These are phyloP conservation scores for Schrankia costaestrigalis DNA, from an alignment of 2,888 invertebrate genomes.

Conservation along the genomic window DNA sequence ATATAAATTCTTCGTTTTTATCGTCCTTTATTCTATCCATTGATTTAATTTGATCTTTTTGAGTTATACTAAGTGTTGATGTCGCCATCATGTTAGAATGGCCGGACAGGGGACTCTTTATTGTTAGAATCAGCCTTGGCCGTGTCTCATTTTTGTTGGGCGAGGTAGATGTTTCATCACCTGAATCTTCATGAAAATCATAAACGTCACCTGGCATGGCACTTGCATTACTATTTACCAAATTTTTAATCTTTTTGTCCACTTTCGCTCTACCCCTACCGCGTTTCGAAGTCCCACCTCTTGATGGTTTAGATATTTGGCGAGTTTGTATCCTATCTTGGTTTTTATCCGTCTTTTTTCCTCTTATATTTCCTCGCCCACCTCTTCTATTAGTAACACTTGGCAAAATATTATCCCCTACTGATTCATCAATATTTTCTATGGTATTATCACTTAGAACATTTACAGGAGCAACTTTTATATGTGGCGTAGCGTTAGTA, in stretches of 20 bases:
- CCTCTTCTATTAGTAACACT: slow-evolving; percentile 53
- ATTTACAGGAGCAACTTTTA: slow-evolving; percentile 20
- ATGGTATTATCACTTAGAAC: slow-evolving; percentile 23
- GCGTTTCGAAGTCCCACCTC: slow-evolving; percentile 63
- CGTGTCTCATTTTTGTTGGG: slow-evolving; percentile 77
- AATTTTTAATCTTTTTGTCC: slow-evolving; percentile 74
- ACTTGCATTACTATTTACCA: slow-evolving; percentile 75
- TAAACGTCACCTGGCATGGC: slow-evolving; percentile 89
- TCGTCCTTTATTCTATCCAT: slow-evolving; percentile 67
- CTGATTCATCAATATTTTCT: slow-evolving; percentile 33
- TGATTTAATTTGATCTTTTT: slow-evolving; percentile 57
- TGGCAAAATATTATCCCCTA: slow-evolving; percentile 33
- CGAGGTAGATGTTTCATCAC: slow-evolving; percentile 83
- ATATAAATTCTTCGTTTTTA: slow-evolving; percentile 82
- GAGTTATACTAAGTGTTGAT: slow-evolving; percentile 62
- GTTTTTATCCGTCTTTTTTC: slow-evolving; percentile 64
- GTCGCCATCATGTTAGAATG: slow-evolving; percentile 61
- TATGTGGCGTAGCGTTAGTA: slow-evolving; percentile 15
- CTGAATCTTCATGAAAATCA: slow-evolving; percentile 94
- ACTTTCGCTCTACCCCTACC: slow-evolving; percentile 75
- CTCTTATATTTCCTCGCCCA: slow-evolving; percentile 64
- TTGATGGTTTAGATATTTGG: slow-evolving; percentile 65
- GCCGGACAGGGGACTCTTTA: slow-evolving; percentile 84
- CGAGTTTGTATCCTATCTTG: slow-evolving; percentile 69
- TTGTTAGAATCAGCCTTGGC: slow-evolving; percentile 89